phyloP scores from a whole-genome alignment of 2,888 invertebrate genomes.

The Caenorhabditis sp. region DNA sequence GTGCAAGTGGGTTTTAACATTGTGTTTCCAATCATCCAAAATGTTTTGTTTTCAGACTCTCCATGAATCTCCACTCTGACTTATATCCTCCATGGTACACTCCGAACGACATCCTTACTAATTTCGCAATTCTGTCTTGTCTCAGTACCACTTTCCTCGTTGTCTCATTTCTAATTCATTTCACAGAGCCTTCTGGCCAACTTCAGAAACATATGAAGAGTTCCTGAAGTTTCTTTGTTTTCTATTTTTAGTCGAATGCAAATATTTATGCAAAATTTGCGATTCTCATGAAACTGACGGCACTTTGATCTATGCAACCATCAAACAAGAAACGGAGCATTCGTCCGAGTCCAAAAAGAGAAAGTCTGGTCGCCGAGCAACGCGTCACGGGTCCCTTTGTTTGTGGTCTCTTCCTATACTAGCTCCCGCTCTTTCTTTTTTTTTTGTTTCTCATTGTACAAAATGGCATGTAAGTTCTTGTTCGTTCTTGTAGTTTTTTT shows the following conservation, averaged over 20 bases:
- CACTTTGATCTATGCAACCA: conserved; percentile 23
- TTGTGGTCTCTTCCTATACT: conserved; percentile 20
- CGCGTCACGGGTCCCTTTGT: conserved; percentile 39
- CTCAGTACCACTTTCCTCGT: conserved; percentile 43
- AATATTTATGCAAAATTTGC: conserved; percentile 2
- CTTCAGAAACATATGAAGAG: conserved; percentile 57
- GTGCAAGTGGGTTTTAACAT: conserved; percentile 47
- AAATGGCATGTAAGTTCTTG: conserved; percentile 54
- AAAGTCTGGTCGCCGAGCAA: conserved; percentile 46
- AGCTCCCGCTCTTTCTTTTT: conserved; percentile 9
- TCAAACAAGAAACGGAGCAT: conserved; percentile 10
- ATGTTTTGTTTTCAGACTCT: conserved; percentile 30
- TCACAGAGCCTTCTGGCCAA: conserved; percentile 52
- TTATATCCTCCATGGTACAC: conserved; percentile 54
- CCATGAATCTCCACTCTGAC: conserved; percentile 55
- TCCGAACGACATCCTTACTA: conserved; percentile 35
- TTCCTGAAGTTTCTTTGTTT: conserved; percentile 5
- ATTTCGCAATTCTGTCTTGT: conserved; percentile 43
- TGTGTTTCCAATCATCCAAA: background rate
- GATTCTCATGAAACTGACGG: conserved; percentile 23
- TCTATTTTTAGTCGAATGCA: background rate
- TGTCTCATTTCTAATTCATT: conserved; percentile 54
- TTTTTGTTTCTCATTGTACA: conserved; percentile 15
- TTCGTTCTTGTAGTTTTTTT: background rate
- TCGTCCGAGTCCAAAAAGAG: conserved; percentile 20